Evolutionary conservation across 1,140 invertebrate species (phyloP).

Genomic region (Aphidius ervi): DNA sequence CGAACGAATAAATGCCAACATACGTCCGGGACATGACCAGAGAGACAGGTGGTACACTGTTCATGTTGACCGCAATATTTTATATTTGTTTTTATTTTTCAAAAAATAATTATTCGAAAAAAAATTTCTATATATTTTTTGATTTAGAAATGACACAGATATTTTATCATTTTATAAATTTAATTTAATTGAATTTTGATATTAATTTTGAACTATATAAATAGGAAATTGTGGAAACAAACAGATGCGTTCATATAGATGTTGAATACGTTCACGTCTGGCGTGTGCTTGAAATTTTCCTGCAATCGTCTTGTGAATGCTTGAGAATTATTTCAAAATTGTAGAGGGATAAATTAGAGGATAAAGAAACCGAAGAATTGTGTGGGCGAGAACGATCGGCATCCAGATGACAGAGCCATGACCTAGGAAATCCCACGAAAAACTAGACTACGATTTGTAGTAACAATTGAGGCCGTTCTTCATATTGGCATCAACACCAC

Average conservation of each 20-base stretch:
- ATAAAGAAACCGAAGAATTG: slow-evolving; percentile 8
- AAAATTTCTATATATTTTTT: too few relatives aligned
- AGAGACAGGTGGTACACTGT: slow-evolving; percentile 15
- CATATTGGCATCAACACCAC: neutral
- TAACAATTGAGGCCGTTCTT: slow-evolving; percentile 8
- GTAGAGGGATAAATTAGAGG: neutral
- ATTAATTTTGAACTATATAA: too few relatives aligned
- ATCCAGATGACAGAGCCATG: slow-evolving; percentile 37
- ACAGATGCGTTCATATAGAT: neutral
- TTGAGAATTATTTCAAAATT: neutral
- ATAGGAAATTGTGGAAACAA: too few relatives aligned
- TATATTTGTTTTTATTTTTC: neutral
- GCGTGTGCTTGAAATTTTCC: slow-evolving; percentile 3
- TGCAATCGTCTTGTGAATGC: neutral
- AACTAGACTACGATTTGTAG: slow-evolving; percentile 1
- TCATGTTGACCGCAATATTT: slow-evolving; percentile 1
- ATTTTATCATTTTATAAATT: too few relatives aligned
- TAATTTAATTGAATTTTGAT: slow-evolving; percentile 2
- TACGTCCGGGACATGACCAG: slow-evolving; percentile 7
- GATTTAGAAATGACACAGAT: too few relatives aligned
- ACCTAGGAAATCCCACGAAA: slow-evolving; percentile 37
- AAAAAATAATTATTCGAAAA: neutral
- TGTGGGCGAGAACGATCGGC: slow-evolving; percentile 13
- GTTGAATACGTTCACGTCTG: neutral
- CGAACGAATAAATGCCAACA: slow-evolving; percentile 7